Conservation (phyloP, 1,140 invertebrate species). For the Schlechtendalia chinensis region DNA sequence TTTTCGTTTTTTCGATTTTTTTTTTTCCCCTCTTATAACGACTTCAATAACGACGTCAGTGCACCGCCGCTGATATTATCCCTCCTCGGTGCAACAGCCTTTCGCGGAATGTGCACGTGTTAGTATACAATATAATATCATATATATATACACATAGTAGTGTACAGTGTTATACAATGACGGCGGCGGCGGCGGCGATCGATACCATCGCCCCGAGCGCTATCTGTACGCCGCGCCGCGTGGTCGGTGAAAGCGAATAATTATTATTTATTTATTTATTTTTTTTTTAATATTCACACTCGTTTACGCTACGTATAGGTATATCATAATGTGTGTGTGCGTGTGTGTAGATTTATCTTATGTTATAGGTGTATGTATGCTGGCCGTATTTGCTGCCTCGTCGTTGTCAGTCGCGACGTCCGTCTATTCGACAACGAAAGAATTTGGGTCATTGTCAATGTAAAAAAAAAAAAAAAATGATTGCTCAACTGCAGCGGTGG, state of each 20-base stretch:
- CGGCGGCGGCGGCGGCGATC: not conserved
- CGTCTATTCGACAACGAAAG: not conserved
- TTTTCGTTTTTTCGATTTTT: not conserved
- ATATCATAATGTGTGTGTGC: not conserved
- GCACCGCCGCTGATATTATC: not conserved
- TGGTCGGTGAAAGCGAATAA: constrained; percentile 7
- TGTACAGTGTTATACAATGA: not conserved
- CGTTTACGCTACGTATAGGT: not conserved
- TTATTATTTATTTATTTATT: too few relatives aligned
- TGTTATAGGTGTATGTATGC: too few relatives aligned
- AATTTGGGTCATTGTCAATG: constrained; percentile 44
- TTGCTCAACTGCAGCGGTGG: constrained; percentile 6
- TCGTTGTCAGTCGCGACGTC: not conserved
- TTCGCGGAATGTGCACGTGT: constrained; percentile 27
- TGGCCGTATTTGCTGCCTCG: too few relatives aligned
- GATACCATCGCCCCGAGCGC: constrained; percentile 38
- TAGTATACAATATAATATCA: too few relatives aligned
- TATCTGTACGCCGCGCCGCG: constrained; percentile 18
- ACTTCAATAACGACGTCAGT: not conserved
- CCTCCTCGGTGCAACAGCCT: constrained; percentile 27
- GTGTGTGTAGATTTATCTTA: too few relatives aligned
- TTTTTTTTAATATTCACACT: not conserved
- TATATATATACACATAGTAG: too few relatives aligned
- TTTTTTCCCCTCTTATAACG: not conserved
- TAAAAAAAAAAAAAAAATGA: not conserved